Evolutionary conservation across 2,113 vertebrate species (phyloP), one percentile per base, ranked within the genome.

Genomic region (Prionailurus viverrinus): DNA sequence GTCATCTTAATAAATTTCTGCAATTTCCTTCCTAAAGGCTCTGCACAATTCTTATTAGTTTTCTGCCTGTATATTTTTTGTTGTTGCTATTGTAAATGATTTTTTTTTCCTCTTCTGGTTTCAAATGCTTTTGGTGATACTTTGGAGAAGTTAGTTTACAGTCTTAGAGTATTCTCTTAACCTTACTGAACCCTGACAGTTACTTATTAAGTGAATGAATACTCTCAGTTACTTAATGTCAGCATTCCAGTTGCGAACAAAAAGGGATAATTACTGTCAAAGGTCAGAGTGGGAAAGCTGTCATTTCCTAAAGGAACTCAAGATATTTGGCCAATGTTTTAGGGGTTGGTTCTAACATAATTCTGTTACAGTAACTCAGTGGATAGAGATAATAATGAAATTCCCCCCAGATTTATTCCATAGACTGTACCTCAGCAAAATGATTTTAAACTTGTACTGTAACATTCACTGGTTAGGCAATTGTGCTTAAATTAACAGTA

Each of bases 131-230:
- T 87, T 36, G 55, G 80, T 91, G 16, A 53, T 80, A 63, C 66
- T 91, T 88, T 88, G 25, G 13, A 7, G 80, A 87, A 85, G 61
- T 95, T 66, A 33, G 45, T 78, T 86, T 87, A 25, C 6, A 23
- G 7, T 87, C 29, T 96, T 88, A 63, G 18, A 33, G 65, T 51
- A n/a, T 90, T 93, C 65, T 76, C 0, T 86, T 74, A 74, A 81
- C 18, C 36, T 48, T 83, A 73, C n/a, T 79, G 36, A 90, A 69
- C 51, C 53, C 41, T 76, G 33, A 63, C 33, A 81, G 51, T 95
- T 91, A 87, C 74, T 63, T 82, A 88, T 41, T 76, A 36, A 45
- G 65, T 87, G 5, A 88, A 87, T 93, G 51, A 84, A 55, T 80
- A 25, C 74, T 74, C 51, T 68, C 68, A 68, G 7, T 33, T 86